Conservation (phyloP, 1,140 invertebrate species). For the Eubasilissa regina region DNA sequence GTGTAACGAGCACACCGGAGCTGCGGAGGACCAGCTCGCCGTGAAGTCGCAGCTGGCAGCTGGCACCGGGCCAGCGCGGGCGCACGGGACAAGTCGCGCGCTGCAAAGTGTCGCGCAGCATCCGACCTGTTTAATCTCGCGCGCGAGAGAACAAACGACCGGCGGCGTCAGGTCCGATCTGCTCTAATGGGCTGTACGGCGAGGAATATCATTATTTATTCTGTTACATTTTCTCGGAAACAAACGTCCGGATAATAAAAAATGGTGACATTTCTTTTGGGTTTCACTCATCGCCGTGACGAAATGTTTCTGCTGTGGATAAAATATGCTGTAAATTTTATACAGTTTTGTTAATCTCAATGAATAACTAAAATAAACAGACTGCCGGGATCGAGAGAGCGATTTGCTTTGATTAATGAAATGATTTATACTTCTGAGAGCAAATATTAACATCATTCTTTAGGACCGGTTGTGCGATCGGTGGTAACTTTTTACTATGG, state of each 20-base stretch:
- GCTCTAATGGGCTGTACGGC: not conserved
- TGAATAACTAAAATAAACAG: not conserved
- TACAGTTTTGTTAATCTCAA: too few species aligned
- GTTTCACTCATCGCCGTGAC: too few species aligned
- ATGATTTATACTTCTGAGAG: not conserved
- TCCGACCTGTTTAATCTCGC: slow-evolving; percentile 2
- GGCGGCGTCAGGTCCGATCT: not conserved
- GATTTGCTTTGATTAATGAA: not conserved
- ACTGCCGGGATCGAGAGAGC: not conserved
- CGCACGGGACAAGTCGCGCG: not conserved
- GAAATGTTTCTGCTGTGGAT: too few species aligned
- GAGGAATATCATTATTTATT: not conserved
- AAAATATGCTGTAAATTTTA: too few species aligned
- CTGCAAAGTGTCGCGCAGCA: slow-evolving; percentile 3
- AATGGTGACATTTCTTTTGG: too few species aligned
- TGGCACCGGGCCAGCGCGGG: not conserved
- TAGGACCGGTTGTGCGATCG: too few species aligned
- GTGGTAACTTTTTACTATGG: too few species aligned
- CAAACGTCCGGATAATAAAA: too few species aligned
- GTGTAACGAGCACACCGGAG: slow-evolving; percentile 4
- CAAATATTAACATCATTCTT: not conserved
- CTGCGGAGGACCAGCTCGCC: not conserved
- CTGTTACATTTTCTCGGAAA: too few species aligned
- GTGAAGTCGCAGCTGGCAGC: not conserved
- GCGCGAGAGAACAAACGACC: slow-evolving; percentile 9